phyloP scores from a whole-genome alignment of 2,113 vertebrate genomes.

The Anas platyrhynchos region DNA sequence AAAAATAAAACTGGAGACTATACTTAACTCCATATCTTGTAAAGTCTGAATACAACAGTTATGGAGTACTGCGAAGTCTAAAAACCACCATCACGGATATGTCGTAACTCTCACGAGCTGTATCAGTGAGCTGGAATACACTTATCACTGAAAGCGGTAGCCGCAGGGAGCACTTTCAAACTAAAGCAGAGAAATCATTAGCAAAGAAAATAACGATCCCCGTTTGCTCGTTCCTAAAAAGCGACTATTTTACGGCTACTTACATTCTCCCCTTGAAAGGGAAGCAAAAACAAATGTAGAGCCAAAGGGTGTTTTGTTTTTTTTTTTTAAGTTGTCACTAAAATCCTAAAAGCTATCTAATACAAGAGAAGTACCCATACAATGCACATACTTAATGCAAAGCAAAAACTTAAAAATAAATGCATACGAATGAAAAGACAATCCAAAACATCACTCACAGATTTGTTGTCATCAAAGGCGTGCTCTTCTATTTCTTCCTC shows the following conservation, averaged over 20 bases:
- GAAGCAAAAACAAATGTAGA: not conserved
- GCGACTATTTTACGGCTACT: not conserved
- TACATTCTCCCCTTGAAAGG: not conserved
- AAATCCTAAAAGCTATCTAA: not conserved
- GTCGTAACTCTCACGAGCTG: accelerated
- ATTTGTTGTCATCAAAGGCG: constrained; percentile 95
- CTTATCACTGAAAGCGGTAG: not conserved
- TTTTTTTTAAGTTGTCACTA: not conserved
- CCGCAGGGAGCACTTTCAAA: not conserved
- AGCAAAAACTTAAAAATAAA: not conserved
- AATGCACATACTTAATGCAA: not conserved
- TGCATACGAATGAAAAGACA: not conserved
- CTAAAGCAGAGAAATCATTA: not conserved
- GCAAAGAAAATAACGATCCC: not conserved
- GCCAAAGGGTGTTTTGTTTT: not conserved
- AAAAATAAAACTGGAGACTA: not conserved
- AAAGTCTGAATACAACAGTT: not conserved
- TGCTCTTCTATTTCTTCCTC: constrained; percentile 97
- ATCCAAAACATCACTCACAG: constrained; percentile 74
- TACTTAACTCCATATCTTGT: not conserved
- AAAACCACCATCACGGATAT: not conserved
- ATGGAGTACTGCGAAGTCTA: not conserved
- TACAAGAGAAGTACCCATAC: not conserved
- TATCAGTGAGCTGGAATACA: not conserved
- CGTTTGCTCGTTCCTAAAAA: not conserved